Evolutionary conservation across 92 coral and sea anemone species (phyloP).

Genomic region (Virgularia gustaviana): DNA sequence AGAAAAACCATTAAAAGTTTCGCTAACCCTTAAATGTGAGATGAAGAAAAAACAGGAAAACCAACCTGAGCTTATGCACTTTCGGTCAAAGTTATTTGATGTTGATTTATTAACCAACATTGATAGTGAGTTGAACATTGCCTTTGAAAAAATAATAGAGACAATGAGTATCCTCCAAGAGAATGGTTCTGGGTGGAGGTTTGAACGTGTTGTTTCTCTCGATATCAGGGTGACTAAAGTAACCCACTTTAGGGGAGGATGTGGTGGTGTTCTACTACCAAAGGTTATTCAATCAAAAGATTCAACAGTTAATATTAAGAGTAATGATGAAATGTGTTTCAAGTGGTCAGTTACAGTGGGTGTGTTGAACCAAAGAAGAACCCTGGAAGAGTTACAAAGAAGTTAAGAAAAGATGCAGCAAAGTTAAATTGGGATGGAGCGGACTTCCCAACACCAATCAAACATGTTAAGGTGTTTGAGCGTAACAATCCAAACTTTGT

Average conservation of each 20-base stretch:
- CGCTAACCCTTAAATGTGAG: background rate
- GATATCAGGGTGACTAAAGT: constrained; percentile 18
- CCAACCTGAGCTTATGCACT: background rate
- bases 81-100: too few species aligned
- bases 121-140: too few species aligned
- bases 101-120: too few species aligned
- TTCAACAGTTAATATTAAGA: constrained; percentile 47
- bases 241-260: constrained; percentile 9
- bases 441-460: constrained; percentile 41
- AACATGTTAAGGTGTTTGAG: constrained; percentile 30
- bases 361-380: constrained; percentile 22
- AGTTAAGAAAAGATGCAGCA: constrained; percentile 17
- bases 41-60: constrained; percentile 15
- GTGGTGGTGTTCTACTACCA: constrained; percentile 24
- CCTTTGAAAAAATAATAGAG: background rate
- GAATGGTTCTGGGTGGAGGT: constrained; percentile 31
- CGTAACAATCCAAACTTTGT: constrained; percentile 16
- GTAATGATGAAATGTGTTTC: constrained; percentile 46
- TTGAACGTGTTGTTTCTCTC: constrained; percentile 8
- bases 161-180: constrained; percentile 17
- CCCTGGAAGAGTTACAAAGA: too few species aligned
- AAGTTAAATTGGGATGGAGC: constrained; percentile 45
- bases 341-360: constrained; percentile 43
- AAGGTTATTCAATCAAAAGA: too few species aligned
- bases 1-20: background rate